These are phyloP conservation scores for Turnix velox DNA, from an alignment of 2,113 vertebrate species.

Conservation along the genomic window DNA sequence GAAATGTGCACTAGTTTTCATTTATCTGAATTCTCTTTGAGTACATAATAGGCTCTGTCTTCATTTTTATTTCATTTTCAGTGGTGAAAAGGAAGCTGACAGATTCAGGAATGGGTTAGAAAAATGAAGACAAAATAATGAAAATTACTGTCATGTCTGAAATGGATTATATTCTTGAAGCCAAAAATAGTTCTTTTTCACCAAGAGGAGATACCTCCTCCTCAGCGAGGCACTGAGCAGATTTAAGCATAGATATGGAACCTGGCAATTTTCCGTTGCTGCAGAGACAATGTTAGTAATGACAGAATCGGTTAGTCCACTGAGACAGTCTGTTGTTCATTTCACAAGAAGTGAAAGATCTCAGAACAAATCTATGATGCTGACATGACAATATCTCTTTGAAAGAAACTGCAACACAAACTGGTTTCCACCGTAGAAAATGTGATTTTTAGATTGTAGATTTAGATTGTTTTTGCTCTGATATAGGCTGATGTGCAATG, in stretches of 20 bases:
- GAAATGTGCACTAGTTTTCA: background rate
- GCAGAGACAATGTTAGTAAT: conserved; percentile 9
- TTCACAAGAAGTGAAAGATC: conserved; percentile 20
- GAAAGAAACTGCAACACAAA: background rate
- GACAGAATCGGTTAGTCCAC: conserved; percentile 19
- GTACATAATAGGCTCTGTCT: background rate
- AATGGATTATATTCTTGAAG: background rate
- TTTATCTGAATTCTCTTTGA: background rate
- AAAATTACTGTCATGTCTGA: background rate
- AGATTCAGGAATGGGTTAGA: conserved; percentile 1
- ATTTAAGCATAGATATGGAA: conserved; percentile 3
- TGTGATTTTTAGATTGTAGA: background rate
- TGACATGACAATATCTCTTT: background rate
- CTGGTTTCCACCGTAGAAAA: background rate
- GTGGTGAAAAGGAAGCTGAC: conserved; percentile 2
- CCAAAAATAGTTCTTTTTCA: conserved; percentile 38
- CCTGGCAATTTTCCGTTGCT: conserved; percentile 20
- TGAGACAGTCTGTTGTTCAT: background rate
- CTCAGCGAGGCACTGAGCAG: background rate
- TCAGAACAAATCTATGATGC: background rate
- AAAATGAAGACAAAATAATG: conserved; percentile 12
- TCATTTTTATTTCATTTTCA: background rate
- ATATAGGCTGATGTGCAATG: background rate
- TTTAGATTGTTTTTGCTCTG: background rate
- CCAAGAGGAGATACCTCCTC: background rate